These are phyloP conservation scores for Epicauta chinensis DNA, from an alignment of 1,140 invertebrate species.

Conservation along the genomic window DNA sequence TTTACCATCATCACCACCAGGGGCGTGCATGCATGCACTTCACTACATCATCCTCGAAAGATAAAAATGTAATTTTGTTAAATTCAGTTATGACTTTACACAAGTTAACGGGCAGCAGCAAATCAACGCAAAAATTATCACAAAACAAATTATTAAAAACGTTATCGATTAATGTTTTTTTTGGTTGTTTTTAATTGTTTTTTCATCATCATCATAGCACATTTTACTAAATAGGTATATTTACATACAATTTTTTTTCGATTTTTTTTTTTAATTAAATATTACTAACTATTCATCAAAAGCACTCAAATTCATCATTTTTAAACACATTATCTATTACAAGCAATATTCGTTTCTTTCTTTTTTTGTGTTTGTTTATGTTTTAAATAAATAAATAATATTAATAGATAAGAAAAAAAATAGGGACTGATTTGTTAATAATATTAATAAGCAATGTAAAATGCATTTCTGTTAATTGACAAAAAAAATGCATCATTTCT, in stretches of 20 bases:
- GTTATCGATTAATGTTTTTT: too few relatives aligned
- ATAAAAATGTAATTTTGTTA: too few relatives aligned
- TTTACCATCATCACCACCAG: too few relatives aligned
- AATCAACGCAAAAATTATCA: conserved; percentile 31
- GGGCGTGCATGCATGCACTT: too few relatives aligned
- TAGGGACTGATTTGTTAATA: conserved; percentile 6
- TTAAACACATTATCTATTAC: neutral
- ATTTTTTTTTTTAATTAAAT: too few relatives aligned
- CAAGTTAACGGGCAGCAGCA: conserved; percentile 5
- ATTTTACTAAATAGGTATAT: conserved; percentile 27
- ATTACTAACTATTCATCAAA: conserved; percentile 24
- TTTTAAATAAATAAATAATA: too few relatives aligned
- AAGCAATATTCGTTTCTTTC: too few relatives aligned
- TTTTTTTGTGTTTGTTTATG: neutral
- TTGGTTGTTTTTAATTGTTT: neutral
- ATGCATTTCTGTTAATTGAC: conserved; percentile 30
- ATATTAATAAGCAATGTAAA: conserved; percentile 3
- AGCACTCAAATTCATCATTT: conserved; percentile 19
- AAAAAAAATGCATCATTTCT: conserved; percentile 35
- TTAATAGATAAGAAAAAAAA: too few relatives aligned
- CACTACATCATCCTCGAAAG: too few relatives aligned
- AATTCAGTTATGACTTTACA: conserved; percentile 30
- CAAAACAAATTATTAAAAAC: conserved; percentile 17
- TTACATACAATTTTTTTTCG: conserved; percentile 30
- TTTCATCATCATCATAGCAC: conserved; percentile 20